These are phyloP conservation scores for Chloropsis hardwickii DNA, from an alignment of 2,113 vertebrate species.

Conservation along the genomic window DNA sequence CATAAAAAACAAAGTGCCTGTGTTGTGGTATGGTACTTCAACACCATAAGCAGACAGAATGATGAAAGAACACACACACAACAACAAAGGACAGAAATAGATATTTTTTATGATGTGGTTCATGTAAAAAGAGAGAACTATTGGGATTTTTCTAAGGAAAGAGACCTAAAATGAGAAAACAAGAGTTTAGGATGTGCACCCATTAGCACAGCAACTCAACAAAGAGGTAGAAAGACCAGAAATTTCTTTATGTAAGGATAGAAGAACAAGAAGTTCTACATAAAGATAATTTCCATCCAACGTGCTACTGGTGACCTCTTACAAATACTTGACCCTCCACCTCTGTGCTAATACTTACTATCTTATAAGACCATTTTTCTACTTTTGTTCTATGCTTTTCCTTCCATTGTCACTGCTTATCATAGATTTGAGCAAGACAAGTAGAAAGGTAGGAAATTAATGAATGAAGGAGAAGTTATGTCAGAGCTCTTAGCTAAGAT, in stretches of 20 bases:
- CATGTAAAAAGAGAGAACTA: not conserved
- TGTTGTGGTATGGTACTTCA: not conserved
- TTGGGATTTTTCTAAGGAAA: not conserved
- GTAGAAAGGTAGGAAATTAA: not conserved
- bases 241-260: not conserved
- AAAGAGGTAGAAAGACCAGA: not conserved
- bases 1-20: accelerated
- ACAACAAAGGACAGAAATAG: not conserved
- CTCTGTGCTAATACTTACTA: not conserved
- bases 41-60: not conserved
- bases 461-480: not conserved
- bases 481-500: not conserved
- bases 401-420: not conserved
- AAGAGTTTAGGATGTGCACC: not conserved
- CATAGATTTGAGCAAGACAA: not conserved
- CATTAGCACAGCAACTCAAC: not conserved
- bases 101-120: not conserved
- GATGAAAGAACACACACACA: not conserved
- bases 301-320: not conserved
- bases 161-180: not conserved
- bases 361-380: not conserved
- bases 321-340: not conserved
- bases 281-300: not conserved
- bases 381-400: not conserved
- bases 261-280: not conserved